Percentiles rank a stretch among this genome's conserved stretches.
Evolutionary conservation across 2,888 invertebrate genomes (phyloP).

Genomic region (Heliconius erato): DNA sequence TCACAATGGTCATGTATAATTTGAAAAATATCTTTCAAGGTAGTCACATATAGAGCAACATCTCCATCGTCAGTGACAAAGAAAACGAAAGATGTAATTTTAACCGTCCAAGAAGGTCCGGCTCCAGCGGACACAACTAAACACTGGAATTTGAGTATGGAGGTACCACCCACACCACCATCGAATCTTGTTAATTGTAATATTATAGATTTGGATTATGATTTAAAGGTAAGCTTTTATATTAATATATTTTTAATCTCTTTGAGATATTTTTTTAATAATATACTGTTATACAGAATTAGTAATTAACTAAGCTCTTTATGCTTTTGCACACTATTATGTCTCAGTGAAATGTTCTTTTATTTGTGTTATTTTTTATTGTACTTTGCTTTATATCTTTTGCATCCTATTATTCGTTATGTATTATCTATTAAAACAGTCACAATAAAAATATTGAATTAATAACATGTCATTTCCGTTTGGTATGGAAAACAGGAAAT

Average conservation of each 20-base stretch:
- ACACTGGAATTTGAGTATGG: conserved; percentile 87
- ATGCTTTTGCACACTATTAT: too few species aligned
- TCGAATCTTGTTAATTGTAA: conserved; percentile 91
- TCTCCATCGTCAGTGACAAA: conserved; percentile 87
- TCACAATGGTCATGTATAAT: conserved; percentile 6
- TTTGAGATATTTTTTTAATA: too few species aligned
- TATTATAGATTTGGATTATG: conserved; percentile 91
- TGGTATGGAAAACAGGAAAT: background rate
- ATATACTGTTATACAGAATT: too few species aligned
- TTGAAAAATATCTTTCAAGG: conserved; percentile 65
- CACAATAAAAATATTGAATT: too few species aligned
- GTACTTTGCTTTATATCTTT: too few species aligned
- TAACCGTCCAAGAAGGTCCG: conserved; percentile 88
- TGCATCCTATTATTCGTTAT: too few species aligned
- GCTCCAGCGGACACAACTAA: conserved; percentile 86
- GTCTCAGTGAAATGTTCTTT: too few species aligned
- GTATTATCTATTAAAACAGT: too few species aligned
- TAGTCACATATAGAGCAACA: conserved; percentile 87
- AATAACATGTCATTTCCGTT: background rate
- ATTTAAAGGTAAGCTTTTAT: conserved; percentile 84
- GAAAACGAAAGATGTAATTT: conserved; percentile 85
- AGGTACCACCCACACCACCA: conserved; percentile 91
- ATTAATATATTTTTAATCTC: background rate
- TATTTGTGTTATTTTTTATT: too few species aligned
- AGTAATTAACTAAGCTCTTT: too few species aligned